Base-by-base conservation (phyloP, 2,113 vertebrate genomes). In the Chaetops frenatus region DNA sequence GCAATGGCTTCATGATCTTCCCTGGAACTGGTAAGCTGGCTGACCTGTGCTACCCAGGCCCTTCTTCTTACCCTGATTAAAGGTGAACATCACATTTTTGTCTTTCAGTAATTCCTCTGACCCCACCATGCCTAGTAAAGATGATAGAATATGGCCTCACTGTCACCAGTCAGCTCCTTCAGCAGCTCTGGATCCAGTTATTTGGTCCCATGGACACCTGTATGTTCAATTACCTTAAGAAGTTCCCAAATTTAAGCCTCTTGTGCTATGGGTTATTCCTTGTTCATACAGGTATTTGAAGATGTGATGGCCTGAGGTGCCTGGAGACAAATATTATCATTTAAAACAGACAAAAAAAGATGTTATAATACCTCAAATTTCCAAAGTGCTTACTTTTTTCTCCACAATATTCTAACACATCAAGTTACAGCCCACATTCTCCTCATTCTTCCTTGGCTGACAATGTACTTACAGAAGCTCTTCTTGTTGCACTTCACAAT, bases 251-350 rank as follows among this genome's bases (percentile, higher is more conserved):
- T 50, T 67, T 42, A 44, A 42, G 7, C 11, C 22, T 67, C 53
- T 22, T 44, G 6, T 58, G 27, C 17, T 36, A 15, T 22, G 27
- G 17, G 11, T 58, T 27, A 58, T 18, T 6, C 31, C 11, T 27
- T 44, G 21, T 27, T 67, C 14, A 25, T 36, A 22, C 11, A 31
- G 13, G 9, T 6, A 18, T 58, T 58, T 51, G 31, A 51, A 67
- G 21, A 5, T 0, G 0, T 31, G 33, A 25, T 44, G 5, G 18
- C 11, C 29, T 42, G 25, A 13, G 13, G 25, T 53, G 6, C 18
- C 25, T 1, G 4, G 62, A 50, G 28, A 47, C 4, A 62, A 50
- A 15, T 7, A 21, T 65, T n/a, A 29, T 9, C 1, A 38, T 10
- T 82, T 45, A 61, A 90, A 90, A 72, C 6, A 36, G 33, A 60